Evolutionary conservation across 2,888 invertebrate species (phyloP).

Genomic region (Atrina japonica): DNA sequence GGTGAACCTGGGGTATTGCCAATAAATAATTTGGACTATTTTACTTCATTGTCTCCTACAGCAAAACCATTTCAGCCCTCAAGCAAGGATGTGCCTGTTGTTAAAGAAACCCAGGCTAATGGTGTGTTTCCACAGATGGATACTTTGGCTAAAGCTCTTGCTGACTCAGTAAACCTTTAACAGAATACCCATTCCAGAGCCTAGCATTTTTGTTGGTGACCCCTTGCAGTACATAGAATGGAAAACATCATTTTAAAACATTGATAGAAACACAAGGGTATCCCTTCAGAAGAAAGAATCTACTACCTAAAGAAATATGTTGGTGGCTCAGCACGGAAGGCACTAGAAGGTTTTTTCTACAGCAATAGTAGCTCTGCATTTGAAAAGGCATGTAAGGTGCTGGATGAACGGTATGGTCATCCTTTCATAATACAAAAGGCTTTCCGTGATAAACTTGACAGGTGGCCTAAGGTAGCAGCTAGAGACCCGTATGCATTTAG

Average conservation of each 20-base stretch:
- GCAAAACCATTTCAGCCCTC: too few species aligned
- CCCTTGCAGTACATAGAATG: constrained; percentile 45
- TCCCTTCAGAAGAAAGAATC: constrained; percentile 42
- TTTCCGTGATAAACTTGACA: constrained; percentile 23
- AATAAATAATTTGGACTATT: neutral
- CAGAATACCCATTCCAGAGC: constrained; percentile 32
- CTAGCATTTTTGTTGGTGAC: constrained; percentile 35
- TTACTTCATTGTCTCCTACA: too few species aligned
- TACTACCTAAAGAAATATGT: constrained; percentile 52
- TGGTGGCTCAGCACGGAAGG: constrained; percentile 42
- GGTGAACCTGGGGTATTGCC: neutral
- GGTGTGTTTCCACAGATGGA: neutral
- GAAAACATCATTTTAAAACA: constrained; percentile 47
- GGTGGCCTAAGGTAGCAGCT: neutral
- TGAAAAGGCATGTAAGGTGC: constrained; percentile 34
- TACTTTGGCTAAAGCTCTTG: constrained; percentile 16
- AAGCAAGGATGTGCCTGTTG: neutral
- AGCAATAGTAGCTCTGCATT: constrained; percentile 41
- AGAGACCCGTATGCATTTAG: constrained; percentile 10
- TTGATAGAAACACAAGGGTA: constrained; percentile 43
- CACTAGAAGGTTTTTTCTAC: constrained; percentile 50
- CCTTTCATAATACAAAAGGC: constrained; percentile 47
- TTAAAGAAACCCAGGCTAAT: neutral
- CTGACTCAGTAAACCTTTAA: constrained; percentile 30
- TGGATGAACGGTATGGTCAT: constrained; percentile 47